Base-by-base conservation (phyloP, 2,113 vertebrate species). In the Maccullochella peelii region DNA sequence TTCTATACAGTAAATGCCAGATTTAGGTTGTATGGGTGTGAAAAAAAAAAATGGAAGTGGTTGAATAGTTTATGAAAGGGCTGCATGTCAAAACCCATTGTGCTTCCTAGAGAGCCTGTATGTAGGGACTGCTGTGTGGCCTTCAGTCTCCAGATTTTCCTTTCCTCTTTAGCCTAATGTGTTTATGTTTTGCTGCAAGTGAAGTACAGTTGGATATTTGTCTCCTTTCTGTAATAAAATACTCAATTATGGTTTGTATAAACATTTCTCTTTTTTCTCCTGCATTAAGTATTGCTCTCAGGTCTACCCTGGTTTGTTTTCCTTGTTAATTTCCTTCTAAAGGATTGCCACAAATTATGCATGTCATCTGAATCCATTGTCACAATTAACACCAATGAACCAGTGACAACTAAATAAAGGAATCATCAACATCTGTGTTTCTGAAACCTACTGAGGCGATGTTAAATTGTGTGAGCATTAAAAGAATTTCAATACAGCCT, bases 331-430 rank as follows among this genome's bases (percentile, higher is more conserved):
- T 85, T 79, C 42, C 6, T 33, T 52, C 59, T 16, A 44, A 79
- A 50, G 33, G 7, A 54, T 50, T 70, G 33, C 67, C 27, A 20
- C 33, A 82, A 82, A 84, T 50, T 54, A 74, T 42, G 50, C 57
- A 77, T 38, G 27, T 65, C 74, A 79, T 58, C 63, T 80, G 65
- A 85, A 74, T 86, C 4, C 54, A 77, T n/a, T 52, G 49, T 67
- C 33, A 80, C 68, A 80, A 84, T 82, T 82, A 88, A 75, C 67
- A 38, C 38, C 40, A 73, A 79, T 87, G 62, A 85, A 80, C 52
- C 12, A 55, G 21, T 18, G 67, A 55, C 38, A 36, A 59, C 18
- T 44, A 9, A 77, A 42, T 57, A 63, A 74, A 69, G 44, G n/a
- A 73, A 81, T 75, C 42, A 74, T 74, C 68, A 67, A 58, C 33